These are phyloP conservation scores for Garra rufa DNA, from an alignment of 2,113 vertebrate species.

Conservation along the genomic window DNA sequence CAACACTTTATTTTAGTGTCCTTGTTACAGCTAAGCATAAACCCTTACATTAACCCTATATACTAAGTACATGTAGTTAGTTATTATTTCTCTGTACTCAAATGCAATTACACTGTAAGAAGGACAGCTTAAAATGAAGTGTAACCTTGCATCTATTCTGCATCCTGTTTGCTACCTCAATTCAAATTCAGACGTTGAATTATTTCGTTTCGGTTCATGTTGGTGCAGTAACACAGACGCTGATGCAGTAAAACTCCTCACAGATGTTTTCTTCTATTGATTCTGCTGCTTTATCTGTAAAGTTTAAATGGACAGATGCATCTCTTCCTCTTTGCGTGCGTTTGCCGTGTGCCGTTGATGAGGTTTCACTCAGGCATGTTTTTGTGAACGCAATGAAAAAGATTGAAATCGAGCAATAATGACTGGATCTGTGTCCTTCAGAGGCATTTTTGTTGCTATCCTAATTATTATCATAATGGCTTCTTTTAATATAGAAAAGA, in stretches of 20 bases:
- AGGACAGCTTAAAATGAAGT: not conserved
- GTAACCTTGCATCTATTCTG: not conserved
- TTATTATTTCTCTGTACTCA: not conserved
- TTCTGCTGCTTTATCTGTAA: slow-evolving; percentile 34
- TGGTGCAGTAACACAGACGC: not conserved
- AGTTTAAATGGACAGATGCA: slow-evolving; percentile 4
- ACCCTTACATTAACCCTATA: no score
- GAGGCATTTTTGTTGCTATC: slow-evolving; percentile 71
- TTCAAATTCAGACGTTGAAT: not conserved
- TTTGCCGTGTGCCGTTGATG: not conserved
- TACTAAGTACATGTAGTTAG: not conserved
- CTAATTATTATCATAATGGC: slow-evolving; percentile 53
- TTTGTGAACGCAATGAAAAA: slow-evolving; percentile 51
- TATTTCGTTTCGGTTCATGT: not conserved
- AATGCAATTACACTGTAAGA: not conserved
- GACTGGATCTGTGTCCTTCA: slow-evolving; percentile 66
- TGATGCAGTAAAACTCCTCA: slow-evolving; percentile 4
- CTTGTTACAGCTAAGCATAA: not conserved
- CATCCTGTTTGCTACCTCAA: not conserved
- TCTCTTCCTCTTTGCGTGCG: slow-evolving; percentile 11
- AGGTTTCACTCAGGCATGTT: slow-evolving; percentile 45
- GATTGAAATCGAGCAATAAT: slow-evolving; percentile 68
- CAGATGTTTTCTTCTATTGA: not conserved
- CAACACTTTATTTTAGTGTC: not conserved
- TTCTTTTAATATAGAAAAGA: slow-evolving; percentile 54